phyloP scores from a whole-genome alignment of 1,140 invertebrate genomes.

The Papilio polytes region DNA sequence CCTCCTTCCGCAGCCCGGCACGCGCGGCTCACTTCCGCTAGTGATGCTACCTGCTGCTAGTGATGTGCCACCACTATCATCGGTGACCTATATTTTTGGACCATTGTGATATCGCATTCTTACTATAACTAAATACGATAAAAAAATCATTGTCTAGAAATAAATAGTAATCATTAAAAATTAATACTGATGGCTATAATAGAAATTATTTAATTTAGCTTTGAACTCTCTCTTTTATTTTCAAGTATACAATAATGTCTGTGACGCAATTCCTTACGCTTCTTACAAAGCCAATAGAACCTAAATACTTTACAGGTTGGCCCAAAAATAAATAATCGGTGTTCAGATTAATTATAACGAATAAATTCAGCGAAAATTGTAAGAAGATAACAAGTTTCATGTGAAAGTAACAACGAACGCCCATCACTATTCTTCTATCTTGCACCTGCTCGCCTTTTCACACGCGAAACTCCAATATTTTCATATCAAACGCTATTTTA shows the following conservation, averaged over 20 bases:
- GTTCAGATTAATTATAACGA: neutral
- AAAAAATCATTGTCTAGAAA: no score
- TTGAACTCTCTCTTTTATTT: no score
- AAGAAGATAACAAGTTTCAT: constrained; percentile 5
- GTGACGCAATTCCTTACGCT: neutral
- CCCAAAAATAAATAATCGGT: neutral
- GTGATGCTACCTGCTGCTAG: neutral
- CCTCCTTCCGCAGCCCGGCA: constrained; percentile 35
- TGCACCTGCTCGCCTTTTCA: constrained; percentile 46
- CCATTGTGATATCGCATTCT: neutral
- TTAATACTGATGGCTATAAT: no score
- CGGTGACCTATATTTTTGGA: neutral
- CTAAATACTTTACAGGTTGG: neutral
- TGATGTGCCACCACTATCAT: neutral
- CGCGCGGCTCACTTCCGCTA: constrained; percentile 37
- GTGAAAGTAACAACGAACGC: constrained; percentile 20
- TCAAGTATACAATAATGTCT: neutral
- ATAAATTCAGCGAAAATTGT: neutral
- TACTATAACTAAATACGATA: no score
- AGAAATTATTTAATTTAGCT: no score
- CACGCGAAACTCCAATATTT: constrained; percentile 54
- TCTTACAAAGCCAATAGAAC: neutral
- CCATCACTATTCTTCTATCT: constrained; percentile 30
- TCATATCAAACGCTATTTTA: constrained; percentile 44
- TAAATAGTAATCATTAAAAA: no score